Evolutionary conservation across 2,113 vertebrate genomes (phyloP).

Genomic region (Apaloderma vittatum): DNA sequence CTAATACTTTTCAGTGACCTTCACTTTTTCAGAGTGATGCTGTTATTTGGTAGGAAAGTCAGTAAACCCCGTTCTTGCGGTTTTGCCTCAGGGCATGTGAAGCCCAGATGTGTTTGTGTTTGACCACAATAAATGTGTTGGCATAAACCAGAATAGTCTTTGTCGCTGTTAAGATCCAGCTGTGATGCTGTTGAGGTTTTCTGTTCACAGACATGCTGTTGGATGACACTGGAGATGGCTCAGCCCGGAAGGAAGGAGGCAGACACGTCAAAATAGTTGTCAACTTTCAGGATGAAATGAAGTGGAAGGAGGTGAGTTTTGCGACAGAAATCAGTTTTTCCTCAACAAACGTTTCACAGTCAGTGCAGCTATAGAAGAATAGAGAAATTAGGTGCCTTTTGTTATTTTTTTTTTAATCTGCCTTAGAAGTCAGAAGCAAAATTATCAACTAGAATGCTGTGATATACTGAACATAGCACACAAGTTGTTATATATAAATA

Average conservation of each 20-base stretch:
- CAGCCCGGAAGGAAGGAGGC: conserved; percentile 91
- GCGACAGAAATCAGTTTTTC: background rate
- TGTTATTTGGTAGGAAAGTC: background rate
- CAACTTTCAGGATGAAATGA: conserved; percentile 87
- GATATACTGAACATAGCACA: background rate
- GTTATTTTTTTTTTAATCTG: background rate
- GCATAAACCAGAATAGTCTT: background rate
- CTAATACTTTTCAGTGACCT: conserved; percentile 12
- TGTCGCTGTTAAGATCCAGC: conserved; percentile 33
- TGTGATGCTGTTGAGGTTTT: conserved; percentile 70
- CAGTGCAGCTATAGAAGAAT: background rate
- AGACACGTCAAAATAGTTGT: conserved; percentile 94
- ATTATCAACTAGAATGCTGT: background rate
- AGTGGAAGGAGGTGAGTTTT: conserved; percentile 90
- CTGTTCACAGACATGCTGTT: conserved; percentile 91
- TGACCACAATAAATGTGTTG: background rate
- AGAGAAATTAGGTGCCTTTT: background rate
- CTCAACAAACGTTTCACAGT: background rate
- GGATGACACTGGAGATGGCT: conserved; percentile 91
- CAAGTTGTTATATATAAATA: background rate
- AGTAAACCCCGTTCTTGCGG: background rate
- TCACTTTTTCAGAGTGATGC: conserved; percentile 4
- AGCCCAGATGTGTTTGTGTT: background rate
- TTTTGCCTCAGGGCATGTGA: conserved; percentile 16
- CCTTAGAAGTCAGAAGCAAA: background rate